Percentiles rank a stretch among this genome's conserved stretches.
phyloP scores from a whole-genome alignment of 2,888 invertebrate species.

The Lasioglossum oenotherae region DNA sequence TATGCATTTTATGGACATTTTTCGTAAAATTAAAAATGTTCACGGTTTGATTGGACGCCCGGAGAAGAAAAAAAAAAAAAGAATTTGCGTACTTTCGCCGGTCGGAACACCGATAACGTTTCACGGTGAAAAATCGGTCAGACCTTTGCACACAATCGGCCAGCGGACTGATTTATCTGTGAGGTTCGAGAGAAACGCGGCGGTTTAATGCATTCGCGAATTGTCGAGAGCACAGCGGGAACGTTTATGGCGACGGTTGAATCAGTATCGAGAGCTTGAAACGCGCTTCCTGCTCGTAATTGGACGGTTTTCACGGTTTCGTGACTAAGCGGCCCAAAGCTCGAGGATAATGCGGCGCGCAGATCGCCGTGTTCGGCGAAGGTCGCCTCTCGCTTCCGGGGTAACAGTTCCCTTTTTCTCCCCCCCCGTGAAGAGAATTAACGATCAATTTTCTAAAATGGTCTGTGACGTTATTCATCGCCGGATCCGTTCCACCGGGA shows the following conservation, averaged over 20 bases:
- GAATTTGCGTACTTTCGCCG: neutral
- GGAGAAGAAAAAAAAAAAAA: neutral
- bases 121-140: neutral
- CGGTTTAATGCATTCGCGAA: slow-evolving; percentile 40
- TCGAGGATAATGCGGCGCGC: slow-evolving; percentile 54
- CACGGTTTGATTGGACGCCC: neutral
- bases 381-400: slow-evolving; percentile 49
- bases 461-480: neutral
- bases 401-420: neutral
- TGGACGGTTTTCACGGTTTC: slow-evolving; percentile 73
- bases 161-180: slow-evolving; percentile 51
- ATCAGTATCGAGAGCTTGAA: slow-evolving; percentile 67
- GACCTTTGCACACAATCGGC: slow-evolving; percentile 54
- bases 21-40: neutral
- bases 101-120: neutral
- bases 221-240: slow-evolving; percentile 48
- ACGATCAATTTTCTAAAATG: slow-evolving; percentile 3
- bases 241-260: slow-evolving; percentile 75
- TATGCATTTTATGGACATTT: neutral
- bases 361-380: slow-evolving; percentile 54
- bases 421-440: neutral
- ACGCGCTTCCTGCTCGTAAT: slow-evolving; percentile 75
- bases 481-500: neutral
- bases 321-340: slow-evolving; percentile 73
- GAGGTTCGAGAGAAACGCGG: neutral